A percentile compares a stretch with the other conserved stretches of the same genome.
Conservation (phyloP, 2,797 vertebrate genomes). For the Malurus leucopterus region DNA sequence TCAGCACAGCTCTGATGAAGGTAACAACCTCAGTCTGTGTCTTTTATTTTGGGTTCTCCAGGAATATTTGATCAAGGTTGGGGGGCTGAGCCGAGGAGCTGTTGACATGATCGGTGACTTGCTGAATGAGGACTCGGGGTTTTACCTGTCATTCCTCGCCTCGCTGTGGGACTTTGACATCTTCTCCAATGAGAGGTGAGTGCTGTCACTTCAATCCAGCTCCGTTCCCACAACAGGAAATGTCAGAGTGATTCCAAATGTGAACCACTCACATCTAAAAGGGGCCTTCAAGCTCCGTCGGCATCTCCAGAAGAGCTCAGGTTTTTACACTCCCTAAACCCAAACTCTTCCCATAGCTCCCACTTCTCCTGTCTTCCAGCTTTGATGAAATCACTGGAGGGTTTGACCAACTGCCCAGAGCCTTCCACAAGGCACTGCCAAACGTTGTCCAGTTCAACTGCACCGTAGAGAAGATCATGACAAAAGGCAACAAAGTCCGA, state of each 20-base stretch:
- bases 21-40: rapidly evolving
- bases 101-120: slow-evolving; percentile 2
- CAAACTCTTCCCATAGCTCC: not conserved
- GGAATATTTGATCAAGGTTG: slow-evolving; percentile 30
- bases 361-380: slow-evolving; percentile 43
- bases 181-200: not conserved
- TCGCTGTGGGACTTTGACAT: not conserved
- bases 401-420: slow-evolving; percentile 75
- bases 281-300: rapidly evolving
- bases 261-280: rapidly evolving
- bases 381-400: slow-evolving; percentile 80
- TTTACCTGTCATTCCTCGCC: slow-evolving; percentile 22
- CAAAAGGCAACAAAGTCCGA: rapidly evolving
- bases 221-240: not conserved
- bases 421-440: slow-evolving; percentile 68
- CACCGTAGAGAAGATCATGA: slow-evolving; percentile 72
- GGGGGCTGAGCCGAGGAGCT: not conserved
- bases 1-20: not conserved
- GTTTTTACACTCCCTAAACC: not conserved
- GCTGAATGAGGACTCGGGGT: not conserved
- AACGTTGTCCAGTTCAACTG: slow-evolving; percentile 69
- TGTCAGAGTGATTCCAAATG: rapidly evolving
- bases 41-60: not conserved
- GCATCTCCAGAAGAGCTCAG: rapidly evolving
- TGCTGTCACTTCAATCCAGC: rapidly evolving